Evolutionary conservation across 2,113 vertebrate species (phyloP).

Genomic region (Ceyx margarethae): DNA sequence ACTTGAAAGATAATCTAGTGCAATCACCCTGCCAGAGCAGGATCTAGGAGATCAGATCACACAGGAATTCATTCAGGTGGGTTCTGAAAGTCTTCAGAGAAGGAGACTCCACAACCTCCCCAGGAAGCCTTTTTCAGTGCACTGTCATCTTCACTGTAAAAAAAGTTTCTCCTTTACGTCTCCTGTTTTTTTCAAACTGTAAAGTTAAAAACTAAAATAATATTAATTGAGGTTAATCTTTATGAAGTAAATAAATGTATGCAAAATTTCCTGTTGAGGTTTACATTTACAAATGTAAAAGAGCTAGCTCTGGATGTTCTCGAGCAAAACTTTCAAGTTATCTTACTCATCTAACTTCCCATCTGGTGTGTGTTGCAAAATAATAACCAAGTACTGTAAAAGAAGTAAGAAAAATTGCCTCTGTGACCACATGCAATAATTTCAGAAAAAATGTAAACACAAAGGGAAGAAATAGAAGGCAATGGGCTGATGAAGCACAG

Average conservation of each 20-base stretch:
- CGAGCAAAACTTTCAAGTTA: background rate
- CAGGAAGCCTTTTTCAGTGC: no score
- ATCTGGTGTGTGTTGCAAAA: conserved; percentile 3
- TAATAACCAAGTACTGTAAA: conserved; percentile 3
- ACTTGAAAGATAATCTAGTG: no score
- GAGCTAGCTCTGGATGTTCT: background rate
- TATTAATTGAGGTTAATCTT: background rate
- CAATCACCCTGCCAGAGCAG: no score
- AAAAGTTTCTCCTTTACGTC: no score
- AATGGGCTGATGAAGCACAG: no score
- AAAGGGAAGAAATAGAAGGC: background rate
- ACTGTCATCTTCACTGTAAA: no score
- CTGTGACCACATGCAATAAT: background rate
- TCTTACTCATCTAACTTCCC: background rate
- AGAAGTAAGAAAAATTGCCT: background rate
- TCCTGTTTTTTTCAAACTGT: background rate
- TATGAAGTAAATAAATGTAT: background rate
- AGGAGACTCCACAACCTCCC: no score
- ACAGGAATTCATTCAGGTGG: no score
- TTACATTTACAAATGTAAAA: background rate
- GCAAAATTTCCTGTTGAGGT: background rate
- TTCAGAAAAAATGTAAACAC: conserved; percentile 31
- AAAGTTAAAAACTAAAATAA: background rate
- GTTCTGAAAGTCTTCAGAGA: no score
- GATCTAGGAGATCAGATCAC: no score